Evolutionary conservation across 2,113 vertebrate species (phyloP).

Genomic region (Phaetusa simplex): DNA sequence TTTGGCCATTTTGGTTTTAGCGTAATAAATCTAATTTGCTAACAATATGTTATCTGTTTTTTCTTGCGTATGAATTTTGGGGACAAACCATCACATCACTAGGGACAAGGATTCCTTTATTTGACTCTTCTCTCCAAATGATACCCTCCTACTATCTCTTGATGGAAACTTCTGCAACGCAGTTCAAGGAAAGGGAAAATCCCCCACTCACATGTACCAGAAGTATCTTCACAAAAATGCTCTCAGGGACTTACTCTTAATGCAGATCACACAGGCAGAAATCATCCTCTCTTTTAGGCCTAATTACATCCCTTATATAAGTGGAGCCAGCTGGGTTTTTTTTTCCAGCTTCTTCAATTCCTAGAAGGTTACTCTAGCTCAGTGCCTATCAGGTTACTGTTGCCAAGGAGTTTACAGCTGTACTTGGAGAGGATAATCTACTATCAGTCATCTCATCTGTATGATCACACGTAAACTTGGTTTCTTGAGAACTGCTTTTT

Average conservation of each 20-base stretch:
- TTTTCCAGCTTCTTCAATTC: not conserved
- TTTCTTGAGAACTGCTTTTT: not conserved
- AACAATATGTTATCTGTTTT: not conserved
- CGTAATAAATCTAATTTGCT: not conserved
- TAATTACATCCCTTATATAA: constrained; percentile 52
- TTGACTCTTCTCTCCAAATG: not conserved
- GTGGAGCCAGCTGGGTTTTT: constrained; percentile 48
- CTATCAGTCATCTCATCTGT: not conserved
- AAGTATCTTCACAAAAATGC: not conserved
- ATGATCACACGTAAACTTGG: not conserved
- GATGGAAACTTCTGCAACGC: not conserved
- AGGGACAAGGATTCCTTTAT: not conserved
- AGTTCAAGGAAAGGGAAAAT: not conserved
- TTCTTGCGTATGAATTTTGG: not conserved
- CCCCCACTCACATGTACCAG: not conserved
- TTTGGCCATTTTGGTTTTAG: not conserved
- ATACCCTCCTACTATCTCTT: not conserved
- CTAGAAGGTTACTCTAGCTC: constrained; percentile 13
- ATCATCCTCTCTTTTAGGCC: constrained; percentile 6
- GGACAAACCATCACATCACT: not conserved
- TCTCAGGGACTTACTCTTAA: not conserved
- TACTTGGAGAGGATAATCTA: not conserved
- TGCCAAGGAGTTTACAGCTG: not conserved
- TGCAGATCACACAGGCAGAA: constrained; percentile 40
- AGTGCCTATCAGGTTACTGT: not conserved